These are phyloP conservation scores for Psilanteris sp. DNA, from an alignment of 1,140 invertebrate genomes.

Conservation along the genomic window DNA sequence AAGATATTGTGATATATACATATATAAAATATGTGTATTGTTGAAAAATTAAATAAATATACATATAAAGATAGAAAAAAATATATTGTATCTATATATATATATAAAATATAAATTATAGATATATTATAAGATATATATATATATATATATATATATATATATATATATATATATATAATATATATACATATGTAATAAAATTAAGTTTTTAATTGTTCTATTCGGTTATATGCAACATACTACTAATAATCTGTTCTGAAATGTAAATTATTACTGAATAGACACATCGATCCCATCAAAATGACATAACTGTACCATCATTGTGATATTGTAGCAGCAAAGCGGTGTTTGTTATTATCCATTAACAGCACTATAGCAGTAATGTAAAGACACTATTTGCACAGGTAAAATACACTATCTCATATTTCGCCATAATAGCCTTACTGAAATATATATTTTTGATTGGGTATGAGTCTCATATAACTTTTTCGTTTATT, in stretches of 20 bases:
- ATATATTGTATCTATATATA: too few relatives aligned
- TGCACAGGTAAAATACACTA: constrained; percentile 26
- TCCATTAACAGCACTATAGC: constrained; percentile 19
- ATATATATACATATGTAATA: too few relatives aligned
- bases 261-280: constrained; percentile 1
- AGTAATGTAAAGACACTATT: constrained; percentile 20
- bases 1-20: too few relatives aligned
- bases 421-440: neutral
- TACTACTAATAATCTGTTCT: neutral
- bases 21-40: too few relatives aligned
- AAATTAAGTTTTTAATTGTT: too few relatives aligned
- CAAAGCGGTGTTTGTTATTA: constrained; percentile 29
- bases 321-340: constrained; percentile 23
- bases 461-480: constrained; percentile 4
- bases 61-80: too few relatives aligned
- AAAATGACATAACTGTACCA: constrained; percentile 15
- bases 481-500: neutral
- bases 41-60: too few relatives aligned
- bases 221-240: too few relatives aligned
- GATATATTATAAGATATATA: too few relatives aligned
- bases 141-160: too few relatives aligned
- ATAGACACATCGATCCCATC: constrained; percentile 2
- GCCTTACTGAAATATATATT: constrained; percentile 1
- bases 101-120: too few relatives aligned
- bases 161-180: too few relatives aligned